A percentile compares a stretch with the other conserved stretches of the same genome.
Evolutionary conservation across 2,888 invertebrate species (phyloP).

Genomic region (Nesidiocoris tenuis): DNA sequence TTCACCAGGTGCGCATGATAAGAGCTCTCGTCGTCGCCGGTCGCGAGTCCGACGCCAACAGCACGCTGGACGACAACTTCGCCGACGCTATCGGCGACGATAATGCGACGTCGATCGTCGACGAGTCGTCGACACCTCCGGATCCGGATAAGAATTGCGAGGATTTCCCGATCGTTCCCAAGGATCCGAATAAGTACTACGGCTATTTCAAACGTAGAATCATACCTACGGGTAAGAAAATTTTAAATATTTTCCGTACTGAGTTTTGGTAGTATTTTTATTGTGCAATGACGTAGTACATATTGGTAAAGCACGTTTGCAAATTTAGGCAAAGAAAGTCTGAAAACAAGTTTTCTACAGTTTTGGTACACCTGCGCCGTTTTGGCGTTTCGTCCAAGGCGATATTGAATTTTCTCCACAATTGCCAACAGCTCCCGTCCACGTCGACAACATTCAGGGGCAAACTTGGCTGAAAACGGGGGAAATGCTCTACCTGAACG

Average conservation of each 20-base stretch:
- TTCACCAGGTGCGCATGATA: conserved; percentile 7
- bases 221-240: conserved; percentile 65
- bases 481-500: conserved; percentile 68
- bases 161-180: conserved; percentile 53
- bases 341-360: no score
- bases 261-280: no score
- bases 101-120: conserved; percentile 51
- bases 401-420: no score
- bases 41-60: conserved; percentile 46
- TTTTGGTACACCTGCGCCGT: no score
- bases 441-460: conserved; percentile 68
- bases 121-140: conserved; percentile 48
- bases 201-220: conserved; percentile 70
- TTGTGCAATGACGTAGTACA: no score
- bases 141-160: conserved; percentile 48
- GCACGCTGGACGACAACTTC: conserved; percentile 53
- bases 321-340: no score
- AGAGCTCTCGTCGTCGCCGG: conserved; percentile 46
- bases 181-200: conserved; percentile 67
- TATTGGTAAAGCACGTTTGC: no score
- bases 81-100: conserved; percentile 53
- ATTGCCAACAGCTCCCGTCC: conserved; percentile 73
- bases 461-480: conserved; percentile 81
- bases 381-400: no score
- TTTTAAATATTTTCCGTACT: no score